Evolutionary conservation across 2,113 vertebrate genomes (phyloP).

Genomic region (Physeter macrocephalus): DNA sequence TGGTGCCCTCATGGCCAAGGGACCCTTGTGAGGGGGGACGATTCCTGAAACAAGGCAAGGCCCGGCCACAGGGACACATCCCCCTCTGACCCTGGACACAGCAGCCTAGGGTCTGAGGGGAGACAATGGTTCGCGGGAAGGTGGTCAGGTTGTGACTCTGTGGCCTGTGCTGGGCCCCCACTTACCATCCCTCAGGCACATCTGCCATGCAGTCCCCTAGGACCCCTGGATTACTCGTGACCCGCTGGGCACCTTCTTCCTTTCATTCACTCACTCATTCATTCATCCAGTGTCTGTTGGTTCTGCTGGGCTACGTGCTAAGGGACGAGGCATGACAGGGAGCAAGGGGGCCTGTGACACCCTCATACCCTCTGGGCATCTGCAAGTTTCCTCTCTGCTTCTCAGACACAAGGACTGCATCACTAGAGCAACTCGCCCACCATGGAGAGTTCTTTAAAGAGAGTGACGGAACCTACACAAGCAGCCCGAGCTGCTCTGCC

Average conservation of each 20-base stretch:
- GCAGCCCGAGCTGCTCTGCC: background rate
- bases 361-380: no score
- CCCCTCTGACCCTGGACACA: background rate
- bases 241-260: background rate
- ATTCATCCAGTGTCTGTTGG: background rate
- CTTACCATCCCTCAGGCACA: background rate
- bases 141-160: background rate
- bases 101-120: background rate
- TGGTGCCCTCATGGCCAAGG: background rate
- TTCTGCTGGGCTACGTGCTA: background rate
- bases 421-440: background rate
- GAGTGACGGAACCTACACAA: background rate
- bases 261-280: background rate
- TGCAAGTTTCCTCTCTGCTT: background rate
- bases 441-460: background rate
- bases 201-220: no score
- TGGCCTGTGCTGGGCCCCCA: background rate
- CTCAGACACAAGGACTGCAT: background rate
- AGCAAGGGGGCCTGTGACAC: accelerated
- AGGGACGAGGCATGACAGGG: background rate
- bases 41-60: background rate
- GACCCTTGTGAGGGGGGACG: no score
- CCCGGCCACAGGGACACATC: background rate
- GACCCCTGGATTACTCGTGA: background rate
- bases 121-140: background rate